phyloP scores from a whole-genome alignment of 2,797 vertebrate genomes.

The Malacoctenus gilli region DNA sequence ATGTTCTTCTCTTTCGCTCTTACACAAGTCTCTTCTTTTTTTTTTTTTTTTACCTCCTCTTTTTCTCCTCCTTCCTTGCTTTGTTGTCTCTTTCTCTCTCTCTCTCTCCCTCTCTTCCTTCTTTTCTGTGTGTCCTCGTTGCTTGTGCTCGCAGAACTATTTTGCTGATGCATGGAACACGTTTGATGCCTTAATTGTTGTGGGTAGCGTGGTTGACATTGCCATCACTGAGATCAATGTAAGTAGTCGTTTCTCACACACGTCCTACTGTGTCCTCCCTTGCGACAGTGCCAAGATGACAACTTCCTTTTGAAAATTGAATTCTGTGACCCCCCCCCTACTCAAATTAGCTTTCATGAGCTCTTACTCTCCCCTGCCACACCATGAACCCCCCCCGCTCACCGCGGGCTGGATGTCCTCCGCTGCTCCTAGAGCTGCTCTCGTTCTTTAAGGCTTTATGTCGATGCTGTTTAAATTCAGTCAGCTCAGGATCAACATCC shows the following conservation, averaged over 20 bases:
- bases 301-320: neutral
- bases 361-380: too few relatives aligned
- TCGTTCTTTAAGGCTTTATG: too few relatives aligned
- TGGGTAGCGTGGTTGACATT: conserved; percentile 99
- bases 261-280: conserved; percentile 33
- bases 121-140: conserved; percentile 67
- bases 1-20: conserved; percentile 54
- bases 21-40: conserved; percentile 37
- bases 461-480: too few relatives aligned
- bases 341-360: too few relatives aligned
- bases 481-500: too few relatives aligned
- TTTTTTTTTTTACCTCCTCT: conserved; percentile 33
- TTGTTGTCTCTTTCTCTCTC: conserved; percentile 51
- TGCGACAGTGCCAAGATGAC: conserved; percentile 31
- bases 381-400: too few relatives aligned
- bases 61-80: conserved; percentile 42
- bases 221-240: conserved; percentile 99
- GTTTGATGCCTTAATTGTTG: conserved; percentile 99
- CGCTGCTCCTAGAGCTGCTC: too few relatives aligned
- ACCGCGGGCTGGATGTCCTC: too few relatives aligned
- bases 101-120: too few relatives aligned
- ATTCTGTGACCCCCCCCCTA: too few relatives aligned
- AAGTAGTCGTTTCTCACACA: conserved; percentile 75
- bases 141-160: conserved; percentile 97
- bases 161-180: conserved; percentile 99